These are phyloP conservation scores for Conchocele bisecta DNA, from an alignment of 2,888 invertebrate genomes.

Conservation along the genomic window DNA sequence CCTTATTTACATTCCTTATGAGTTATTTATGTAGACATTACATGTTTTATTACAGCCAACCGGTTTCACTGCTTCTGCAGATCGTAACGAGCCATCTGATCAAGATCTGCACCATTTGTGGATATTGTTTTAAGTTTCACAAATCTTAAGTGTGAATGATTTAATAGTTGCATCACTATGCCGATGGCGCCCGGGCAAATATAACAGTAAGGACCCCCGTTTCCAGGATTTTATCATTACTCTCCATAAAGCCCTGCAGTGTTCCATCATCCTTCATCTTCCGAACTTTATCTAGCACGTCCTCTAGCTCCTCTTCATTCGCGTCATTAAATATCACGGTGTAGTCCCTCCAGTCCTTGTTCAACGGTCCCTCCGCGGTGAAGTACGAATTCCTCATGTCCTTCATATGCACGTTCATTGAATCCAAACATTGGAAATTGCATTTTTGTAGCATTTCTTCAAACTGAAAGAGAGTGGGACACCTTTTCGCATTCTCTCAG, in stretches of 20 bases:
- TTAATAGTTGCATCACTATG: too few relatives aligned
- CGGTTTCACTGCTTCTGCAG: too few relatives aligned
- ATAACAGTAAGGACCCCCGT: too few relatives aligned
- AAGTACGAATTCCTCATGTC: background rate
- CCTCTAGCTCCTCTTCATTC: conserved; percentile 13
- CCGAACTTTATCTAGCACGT: background rate
- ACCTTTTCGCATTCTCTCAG: conserved; percentile 3
- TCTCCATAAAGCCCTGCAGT: background rate
- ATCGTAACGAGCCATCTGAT: too few relatives aligned
- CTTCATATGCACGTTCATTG: background rate
- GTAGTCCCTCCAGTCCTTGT: conserved; percentile 11
- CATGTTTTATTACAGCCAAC: too few relatives aligned
- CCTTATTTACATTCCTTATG: too few relatives aligned
- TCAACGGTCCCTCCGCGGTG: conserved; percentile 16
- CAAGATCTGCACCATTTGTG: too few relatives aligned
- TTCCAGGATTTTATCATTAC: too few relatives aligned
- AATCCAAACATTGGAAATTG: background rate
- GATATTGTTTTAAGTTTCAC: too few relatives aligned
- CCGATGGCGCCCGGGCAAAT: too few relatives aligned
- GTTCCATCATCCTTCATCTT: background rate
- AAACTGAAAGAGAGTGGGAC: background rate
- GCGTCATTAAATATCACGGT: conserved; percentile 4
- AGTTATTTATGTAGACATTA: too few relatives aligned
- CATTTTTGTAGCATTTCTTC: background rate
- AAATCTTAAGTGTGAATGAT: too few relatives aligned